Evolutionary conservation across 2,113 vertebrate species (phyloP).

Genomic region (Halcyon senegalensis): DNA sequence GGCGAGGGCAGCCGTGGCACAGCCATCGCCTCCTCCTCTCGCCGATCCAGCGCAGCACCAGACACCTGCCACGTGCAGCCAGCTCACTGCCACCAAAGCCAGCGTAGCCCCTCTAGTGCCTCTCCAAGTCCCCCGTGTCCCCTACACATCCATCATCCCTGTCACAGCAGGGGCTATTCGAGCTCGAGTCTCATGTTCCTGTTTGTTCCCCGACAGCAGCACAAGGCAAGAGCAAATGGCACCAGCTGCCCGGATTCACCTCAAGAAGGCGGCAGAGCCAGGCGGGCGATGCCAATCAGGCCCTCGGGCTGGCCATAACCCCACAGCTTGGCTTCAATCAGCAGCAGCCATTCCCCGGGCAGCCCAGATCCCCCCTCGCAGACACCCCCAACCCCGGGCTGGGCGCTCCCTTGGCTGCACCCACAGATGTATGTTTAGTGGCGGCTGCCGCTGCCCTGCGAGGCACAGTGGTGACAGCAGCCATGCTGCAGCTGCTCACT

Average conservation of each 20-base stretch:
- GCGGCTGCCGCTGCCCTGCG: neutral
- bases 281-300: accelerated
- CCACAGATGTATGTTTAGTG: accelerated
- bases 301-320: neutral
- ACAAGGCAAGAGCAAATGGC: neutral
- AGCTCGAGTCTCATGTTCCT: accelerated
- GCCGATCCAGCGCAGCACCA: neutral
- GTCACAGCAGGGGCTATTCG: neutral
- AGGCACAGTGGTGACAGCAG: neutral
- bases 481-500: accelerated
- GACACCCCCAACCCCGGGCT: accelerated
- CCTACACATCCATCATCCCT: neutral
- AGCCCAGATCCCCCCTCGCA: neutral
- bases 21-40: neutral
- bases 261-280: neutral
- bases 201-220: neutral
- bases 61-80: no score
- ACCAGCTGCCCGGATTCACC: neutral
- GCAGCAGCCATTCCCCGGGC: neutral
- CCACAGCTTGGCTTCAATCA: neutral
- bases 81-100: neutral
- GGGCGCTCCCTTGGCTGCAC: neutral
- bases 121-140: neutral
- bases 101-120: no score
- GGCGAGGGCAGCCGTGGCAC: accelerated